Evolutionary conservation across 1,140 invertebrate species (phyloP), one percentile per base, ranked within the genome.

Genomic region (Eupristina koningsbergeri): DNA sequence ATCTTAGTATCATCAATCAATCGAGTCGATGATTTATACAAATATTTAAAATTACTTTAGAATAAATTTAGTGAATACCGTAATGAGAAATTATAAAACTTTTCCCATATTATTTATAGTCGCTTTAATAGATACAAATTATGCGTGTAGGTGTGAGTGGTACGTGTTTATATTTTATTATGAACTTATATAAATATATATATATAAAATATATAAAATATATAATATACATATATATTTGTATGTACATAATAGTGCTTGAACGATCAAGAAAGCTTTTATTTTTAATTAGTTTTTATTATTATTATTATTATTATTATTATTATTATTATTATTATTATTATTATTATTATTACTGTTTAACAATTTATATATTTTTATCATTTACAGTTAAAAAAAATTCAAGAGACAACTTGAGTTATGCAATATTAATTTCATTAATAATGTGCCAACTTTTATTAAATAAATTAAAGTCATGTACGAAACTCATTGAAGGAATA

Each of bases 211-310:
- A n/a, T n/a, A n/a, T n/a, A n/a, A n/a, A n/a, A n/a, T n/a, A n/a
- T n/a, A n/a, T n/a, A n/a, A 34, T 67, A 67, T 67, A 36, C 39
- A 73, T n/a, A n/a, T 73, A 45, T 73, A 45, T 73, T 3, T 73
- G 22, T 73, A 15, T 73, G 29, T 73, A 29, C 45, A 17, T 50
- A 26, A 29, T 73, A 45, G 39, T 45, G 69, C 36, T 19, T 45
- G 39, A 19, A 73, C n/a, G 26, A 50, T 26, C 39, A 71, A 41
- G 17, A 41, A 41, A 13, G 26, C 19, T 26, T 71, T 71, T 67
- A 34, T 6, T 58, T 58, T 58, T 2, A 58, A 26, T 58, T 26
- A 22, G 1, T 58, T 22, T 58, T 58, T 9, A 26, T 13, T 69
- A 39, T 39, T 19, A 19, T 22, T 50, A 17, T 47, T n/a, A n/a